Base-by-base conservation (phyloP, 2,113 vertebrate species). In the Oncorhynchus masou region DNA sequence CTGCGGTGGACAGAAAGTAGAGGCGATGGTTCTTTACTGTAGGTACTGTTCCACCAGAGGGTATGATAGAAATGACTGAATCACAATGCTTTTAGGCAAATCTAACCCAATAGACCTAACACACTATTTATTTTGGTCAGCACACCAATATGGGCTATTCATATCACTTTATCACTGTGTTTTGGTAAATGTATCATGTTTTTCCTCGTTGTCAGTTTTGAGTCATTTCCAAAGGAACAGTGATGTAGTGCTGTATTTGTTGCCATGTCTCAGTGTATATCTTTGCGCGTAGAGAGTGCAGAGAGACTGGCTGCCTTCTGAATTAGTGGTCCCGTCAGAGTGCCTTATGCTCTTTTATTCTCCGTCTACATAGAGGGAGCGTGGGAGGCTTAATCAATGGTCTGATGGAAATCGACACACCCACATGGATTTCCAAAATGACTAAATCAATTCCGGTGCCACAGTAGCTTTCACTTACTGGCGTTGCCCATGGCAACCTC, bases 21-120 rank as follows among this genome's bases (percentile, higher is more conserved):
- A 94, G 87, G 34, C 88, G 90, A 77, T 99, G 96, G 83, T 94
- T 96, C 94, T 95, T 97, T 91, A 34, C 34, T 34, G 6, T 34
- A 97, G 93, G 89, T 97, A 99, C 22, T 99, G 95, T 86, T 98
- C 96, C 83, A 97, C 92, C 86, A 99, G 91, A 85, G 97, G 97
- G 70, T 19, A 54, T 54, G 51, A 54, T 54, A 54, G 51, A 54
- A 54, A 19, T 13, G 15, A 51, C 49, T 51, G 49, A 13, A 51
- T 15, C 12, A 16, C 12, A 12, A 51, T 13, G 51, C 3, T 54
- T 19, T 19, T 19, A 5, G 51, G 16, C 16, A 54, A 54, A 54
- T 54, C 5, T 19, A 54, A 19, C 3, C 16, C 51, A 54, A 19
- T 15, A 19, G 51, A 54, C 51, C 51, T 54, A 5, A 45, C 39